Conservation (phyloP, 2,888 invertebrate genomes). For the Drosophila peninsularis region DNA sequence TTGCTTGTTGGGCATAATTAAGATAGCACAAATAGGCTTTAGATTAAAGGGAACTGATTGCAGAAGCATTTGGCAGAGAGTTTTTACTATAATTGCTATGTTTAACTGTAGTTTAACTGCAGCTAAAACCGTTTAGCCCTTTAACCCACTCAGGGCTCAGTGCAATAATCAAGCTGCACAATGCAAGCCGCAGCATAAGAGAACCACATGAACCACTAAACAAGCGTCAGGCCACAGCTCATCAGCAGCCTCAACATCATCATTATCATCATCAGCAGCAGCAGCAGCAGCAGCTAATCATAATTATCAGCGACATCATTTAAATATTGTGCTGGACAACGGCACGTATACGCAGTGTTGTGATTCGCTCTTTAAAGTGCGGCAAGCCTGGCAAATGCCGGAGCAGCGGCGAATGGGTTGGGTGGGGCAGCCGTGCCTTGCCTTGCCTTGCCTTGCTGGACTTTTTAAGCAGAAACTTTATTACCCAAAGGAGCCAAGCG, state of each 20-base stretch:
- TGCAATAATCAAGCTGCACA: constrained; percentile 6
- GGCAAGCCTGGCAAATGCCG: not conserved
- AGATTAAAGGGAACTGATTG: not conserved
- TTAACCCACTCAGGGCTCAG: not conserved
- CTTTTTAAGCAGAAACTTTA: constrained; percentile 63
- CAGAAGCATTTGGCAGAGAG: not conserved
- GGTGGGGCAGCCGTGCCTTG: constrained; percentile 9
- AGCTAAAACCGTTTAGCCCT: not conserved
- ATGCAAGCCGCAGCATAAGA: constrained; percentile 14
- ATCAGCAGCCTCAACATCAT: not conserved
- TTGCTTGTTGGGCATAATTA: constrained; percentile 49
- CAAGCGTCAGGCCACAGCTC: constrained; percentile 24
- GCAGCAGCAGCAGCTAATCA: not conserved
- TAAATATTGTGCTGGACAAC: constrained; percentile 23
- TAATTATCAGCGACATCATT: constrained; percentile 16
- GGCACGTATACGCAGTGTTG: constrained; percentile 39
- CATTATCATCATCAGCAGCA: not conserved
- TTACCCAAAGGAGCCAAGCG: constrained; percentile 65
- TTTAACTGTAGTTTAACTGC: not conserved
- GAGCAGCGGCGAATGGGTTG: not conserved
- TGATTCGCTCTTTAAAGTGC: not conserved
- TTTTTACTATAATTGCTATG: not conserved
- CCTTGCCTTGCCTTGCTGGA: constrained; percentile 39
- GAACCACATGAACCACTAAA: constrained; percentile 41
- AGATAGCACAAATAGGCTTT: constrained; percentile 14